Conservation (phyloP, 2,113 vertebrate genomes). For the Thalassarche chlororhynchos region DNA sequence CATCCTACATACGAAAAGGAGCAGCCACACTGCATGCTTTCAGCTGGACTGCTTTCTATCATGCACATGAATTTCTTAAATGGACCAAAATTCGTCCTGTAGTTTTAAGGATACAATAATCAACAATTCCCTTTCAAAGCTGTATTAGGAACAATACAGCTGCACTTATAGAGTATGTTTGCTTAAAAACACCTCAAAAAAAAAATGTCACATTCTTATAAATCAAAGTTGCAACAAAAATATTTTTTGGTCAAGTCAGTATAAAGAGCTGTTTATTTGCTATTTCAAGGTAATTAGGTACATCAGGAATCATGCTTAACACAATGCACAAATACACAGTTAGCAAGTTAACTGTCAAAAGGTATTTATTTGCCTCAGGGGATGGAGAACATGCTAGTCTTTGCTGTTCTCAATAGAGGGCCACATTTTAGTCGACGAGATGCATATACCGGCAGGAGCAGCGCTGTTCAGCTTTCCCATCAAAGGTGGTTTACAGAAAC, state of each 20-base stretch:
- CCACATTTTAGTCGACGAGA: neutral
- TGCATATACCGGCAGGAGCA: neutral
- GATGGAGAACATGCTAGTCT: neutral
- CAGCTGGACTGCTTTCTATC: neutral
- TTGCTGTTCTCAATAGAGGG: neutral
- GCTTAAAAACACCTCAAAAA: neutral
- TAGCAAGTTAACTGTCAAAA: neutral
- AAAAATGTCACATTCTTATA: neutral
- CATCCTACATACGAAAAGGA: neutral
- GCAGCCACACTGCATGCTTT: neutral
- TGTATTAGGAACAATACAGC: neutral
- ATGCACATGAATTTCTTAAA: neutral
- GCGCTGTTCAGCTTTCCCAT: neutral
- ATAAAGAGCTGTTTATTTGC: neutral
- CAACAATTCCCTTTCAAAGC: neutral
- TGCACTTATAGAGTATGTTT: neutral
- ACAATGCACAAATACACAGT: neutral
- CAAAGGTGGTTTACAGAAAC: neutral
- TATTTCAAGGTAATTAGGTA: neutral
- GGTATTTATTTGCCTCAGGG: neutral
- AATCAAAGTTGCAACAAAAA: neutral
- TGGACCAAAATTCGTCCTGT: neutral
- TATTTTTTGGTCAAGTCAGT: neutral
- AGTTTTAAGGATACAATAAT: neutral
- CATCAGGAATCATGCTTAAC: neutral